These are phyloP conservation scores for Eulemur albifrons DNA, from an alignment of 2,797 vertebrate species.

Conservation along the genomic window DNA sequence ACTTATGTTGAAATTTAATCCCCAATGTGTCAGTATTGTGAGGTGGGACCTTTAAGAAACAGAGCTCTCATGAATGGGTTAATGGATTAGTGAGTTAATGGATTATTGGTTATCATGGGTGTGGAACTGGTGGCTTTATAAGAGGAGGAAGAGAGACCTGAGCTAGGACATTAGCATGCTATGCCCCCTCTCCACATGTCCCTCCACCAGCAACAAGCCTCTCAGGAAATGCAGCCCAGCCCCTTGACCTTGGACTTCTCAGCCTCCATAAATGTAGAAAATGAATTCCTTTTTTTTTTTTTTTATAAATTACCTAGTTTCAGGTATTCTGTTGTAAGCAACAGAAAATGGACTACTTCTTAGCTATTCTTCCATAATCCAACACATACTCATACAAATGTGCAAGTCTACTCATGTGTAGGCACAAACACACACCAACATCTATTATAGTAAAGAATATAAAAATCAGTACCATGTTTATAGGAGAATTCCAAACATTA, in stretches of 20 bases:
- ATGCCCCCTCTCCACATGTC: neutral
- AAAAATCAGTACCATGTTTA: neutral
- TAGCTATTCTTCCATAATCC: neutral
- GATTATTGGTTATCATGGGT: neutral
- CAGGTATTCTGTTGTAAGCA: neutral
- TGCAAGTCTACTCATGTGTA: neutral
- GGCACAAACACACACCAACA: neutral
- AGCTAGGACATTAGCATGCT: neutral
- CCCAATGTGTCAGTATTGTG: neutral
- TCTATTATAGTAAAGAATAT: neutral
- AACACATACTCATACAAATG: neutral
- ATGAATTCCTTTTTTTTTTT: neutral
- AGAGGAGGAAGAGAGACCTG: neutral
- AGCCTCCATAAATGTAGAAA: neutral
- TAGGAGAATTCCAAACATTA: neutral
- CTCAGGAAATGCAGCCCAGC: neutral
- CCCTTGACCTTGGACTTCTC: neutral
- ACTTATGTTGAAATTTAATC: neutral
- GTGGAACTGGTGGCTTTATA: neutral
- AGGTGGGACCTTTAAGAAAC: neutral
- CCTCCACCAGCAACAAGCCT: neutral
- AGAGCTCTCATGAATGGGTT: neutral
- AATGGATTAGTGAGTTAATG: neutral
- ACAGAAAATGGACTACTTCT: neutral
- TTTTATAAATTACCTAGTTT: neutral